Evolutionary conservation across 1,140 invertebrate species (phyloP), one percentile per base, ranked within the genome.

Genomic region (Mercenaria mercenaria): DNA sequence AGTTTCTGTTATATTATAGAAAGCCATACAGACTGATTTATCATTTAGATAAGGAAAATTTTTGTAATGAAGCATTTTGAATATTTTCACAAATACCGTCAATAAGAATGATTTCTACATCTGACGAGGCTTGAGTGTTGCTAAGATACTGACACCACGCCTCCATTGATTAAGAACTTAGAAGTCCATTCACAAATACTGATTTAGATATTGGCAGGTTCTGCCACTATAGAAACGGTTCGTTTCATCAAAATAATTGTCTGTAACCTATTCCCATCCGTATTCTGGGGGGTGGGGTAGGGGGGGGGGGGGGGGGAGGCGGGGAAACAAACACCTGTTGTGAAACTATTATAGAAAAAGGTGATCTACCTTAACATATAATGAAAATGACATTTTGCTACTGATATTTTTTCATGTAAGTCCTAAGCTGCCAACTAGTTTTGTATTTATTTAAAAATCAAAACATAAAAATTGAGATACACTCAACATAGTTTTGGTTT

Each of bases 151-250:
- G 47, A 99, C n/a, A n/a, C n/a, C 96, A 0, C 97, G 97, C 96
- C 99, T 98, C 98, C 98, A 99, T 11, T 98, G 98, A 96, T 99
- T 98, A 67, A n/a, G n/a, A n/a, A n/a, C n/a, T n/a, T n/a, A 98
- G 97, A 0, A 97, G 97, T 72, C 98, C 98, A 94, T 99, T 98
- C 56, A 98, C 97, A 94, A 97, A 98, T 1, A 98, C 97, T n/a
- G 98, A 97, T 91, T 98, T 97, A 1, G 96, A 97, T 0, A 97
- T 97, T 39, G 97, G 94, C 32, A 98, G 96, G 84, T 97, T 96
- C 0, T 97, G 23, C 96, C 98, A 2, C 98, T 98, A 93, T 98
- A 99, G n/a, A 97, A 96, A 64, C 95, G 97, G 95, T 98, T 99
- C 0, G 98, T 98, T 90, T 97, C 96, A 0, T 96, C 91, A 6